Base-by-base conservation (phyloP, 2,888 invertebrate species). In the Erebia aethiops region DNA sequence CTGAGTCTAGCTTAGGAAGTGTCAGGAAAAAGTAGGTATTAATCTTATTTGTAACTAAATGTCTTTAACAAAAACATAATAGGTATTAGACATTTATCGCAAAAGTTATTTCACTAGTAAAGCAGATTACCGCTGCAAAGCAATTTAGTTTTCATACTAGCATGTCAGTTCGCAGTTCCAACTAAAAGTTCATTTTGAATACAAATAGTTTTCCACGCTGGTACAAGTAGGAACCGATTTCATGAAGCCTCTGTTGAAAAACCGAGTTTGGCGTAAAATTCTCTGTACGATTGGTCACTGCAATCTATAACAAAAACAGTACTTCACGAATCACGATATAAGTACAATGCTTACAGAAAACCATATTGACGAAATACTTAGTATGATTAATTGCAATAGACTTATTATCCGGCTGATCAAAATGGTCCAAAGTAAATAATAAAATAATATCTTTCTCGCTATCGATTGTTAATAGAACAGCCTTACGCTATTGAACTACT, bases 201-300 rank as follows among this genome's bases (percentile, higher is more conserved):
- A 76, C 76, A 78, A 80, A 82, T 83, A 76, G 81, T 81, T 82
- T 84, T 81, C 76, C 76, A 74, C 76, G 76, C 72, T 78, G 77
- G 79, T 80, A 81, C 79, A 79, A 79, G 79, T 74, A 74, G 75
- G 78, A 81, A 80, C 76, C 72, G 75, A 77, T 80, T 82, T 66
- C 46, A 66, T 43, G 46, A 46, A 66, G 66, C 78, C 81, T 78
- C 80, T 80, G 81, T 75, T 73, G 72, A 74, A 84, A 86, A 54
- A 70, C 73, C 64, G 63, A 73, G 65, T 84, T 74, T 72, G 74
- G 66, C n/a, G 10, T 43, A 14, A 52, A 52, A 43, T 56, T 65
- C 51, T 21, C 18, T 18, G 8, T 14, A 4, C 46, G 11, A 62
- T 16, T 62, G 18, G 18, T 46, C 43, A 65, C 56, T 65, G 56